Evolutionary conservation across 2,888 invertebrate species (phyloP), one percentile per base, ranked within the genome.

Genomic region (Copidosoma aretas): DNA sequence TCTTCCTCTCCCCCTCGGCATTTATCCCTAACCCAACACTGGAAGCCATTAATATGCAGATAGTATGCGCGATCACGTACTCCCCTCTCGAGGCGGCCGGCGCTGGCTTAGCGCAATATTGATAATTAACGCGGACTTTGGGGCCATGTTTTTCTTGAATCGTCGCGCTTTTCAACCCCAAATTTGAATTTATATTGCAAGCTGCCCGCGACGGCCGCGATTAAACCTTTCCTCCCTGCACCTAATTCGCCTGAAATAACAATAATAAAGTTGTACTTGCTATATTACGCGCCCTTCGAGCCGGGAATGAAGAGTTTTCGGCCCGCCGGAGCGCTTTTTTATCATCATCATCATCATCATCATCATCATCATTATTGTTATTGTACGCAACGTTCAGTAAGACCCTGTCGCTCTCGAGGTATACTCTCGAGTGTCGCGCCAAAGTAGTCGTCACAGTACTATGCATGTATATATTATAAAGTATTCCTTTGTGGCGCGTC

Each of bases 51-150:
- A 72, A 70, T 72, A 72, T 70, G 72, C 72, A 70, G 70, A 72
- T 69, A 62, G 61, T 70, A 72, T 72, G 72, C 70, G 41, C 41
- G 64, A 59, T 70, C 72, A 72, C 72, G 72, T 70, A 62, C 70
- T 69, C 32, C 32, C 32, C 32, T 32, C 32, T 32, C 32, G n/a
- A n/a, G n/a, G n/a, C n/a, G n/a, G n/a, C n/a, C n/a, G n/a, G 32
- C 32, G 61, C 67, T 60, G 64, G 68, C 68, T 68, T 63, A 57
- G 66, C 66, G 61, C 60, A 66, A 71, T 71, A 64, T 71, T 71
- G 68, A 71, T 32, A 3, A 32, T 32, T 32, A 32, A 32, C 32
- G 32, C 32, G 32, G 4, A 32, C 32, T 8, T 32, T 46, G 2
- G 2, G 54, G 57, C 17, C 25, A 64, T 60, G 46, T 67, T 53